Percentiles rank a stretch among this genome's conserved stretches.
Evolutionary conservation across 2,797 vertebrate genomes (phyloP).

Genomic region (Anguilla anguilla): DNA sequence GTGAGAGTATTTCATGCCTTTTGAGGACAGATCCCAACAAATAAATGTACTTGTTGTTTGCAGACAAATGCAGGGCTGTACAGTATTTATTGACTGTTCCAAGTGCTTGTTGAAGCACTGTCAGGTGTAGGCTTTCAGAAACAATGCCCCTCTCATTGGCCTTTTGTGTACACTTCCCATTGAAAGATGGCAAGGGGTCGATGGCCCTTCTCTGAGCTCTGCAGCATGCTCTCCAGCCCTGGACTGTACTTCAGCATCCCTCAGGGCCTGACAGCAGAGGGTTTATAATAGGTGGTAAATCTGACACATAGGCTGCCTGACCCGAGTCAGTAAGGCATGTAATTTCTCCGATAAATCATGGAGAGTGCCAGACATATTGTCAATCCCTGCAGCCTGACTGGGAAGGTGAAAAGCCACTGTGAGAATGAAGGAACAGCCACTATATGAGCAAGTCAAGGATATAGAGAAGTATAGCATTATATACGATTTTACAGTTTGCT

Average conservation of each 20-base stretch:
- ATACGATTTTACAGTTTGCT: neutral
- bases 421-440: slow-evolving; percentile 2
- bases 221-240: neutral
- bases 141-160: slow-evolving; percentile 5
- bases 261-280: slow-evolving; percentile 10
- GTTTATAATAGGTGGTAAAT: slow-evolving; percentile 35
- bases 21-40: neutral
- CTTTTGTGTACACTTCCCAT: neutral
- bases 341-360: slow-evolving; percentile 29
- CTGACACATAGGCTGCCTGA: slow-evolving; percentile 11
- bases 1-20: slow-evolving; percentile 14
- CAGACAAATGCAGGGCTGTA: no score
- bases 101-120: neutral
- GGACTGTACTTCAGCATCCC: neutral
- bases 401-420: neutral
- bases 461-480: neutral
- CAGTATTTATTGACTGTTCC: neutral
- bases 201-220: neutral
- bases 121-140: neutral
- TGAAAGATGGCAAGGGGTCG: slow-evolving; percentile 2
- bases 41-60: neutral
- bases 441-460: slow-evolving; percentile 1
- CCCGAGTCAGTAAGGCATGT: slow-evolving; percentile 27
- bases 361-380: slow-evolving; percentile 36
- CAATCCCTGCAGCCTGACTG: slow-evolving; percentile 10